phyloP scores from a whole-genome alignment of 2,113 vertebrate species.

The Ahaetulla prasina region DNA sequence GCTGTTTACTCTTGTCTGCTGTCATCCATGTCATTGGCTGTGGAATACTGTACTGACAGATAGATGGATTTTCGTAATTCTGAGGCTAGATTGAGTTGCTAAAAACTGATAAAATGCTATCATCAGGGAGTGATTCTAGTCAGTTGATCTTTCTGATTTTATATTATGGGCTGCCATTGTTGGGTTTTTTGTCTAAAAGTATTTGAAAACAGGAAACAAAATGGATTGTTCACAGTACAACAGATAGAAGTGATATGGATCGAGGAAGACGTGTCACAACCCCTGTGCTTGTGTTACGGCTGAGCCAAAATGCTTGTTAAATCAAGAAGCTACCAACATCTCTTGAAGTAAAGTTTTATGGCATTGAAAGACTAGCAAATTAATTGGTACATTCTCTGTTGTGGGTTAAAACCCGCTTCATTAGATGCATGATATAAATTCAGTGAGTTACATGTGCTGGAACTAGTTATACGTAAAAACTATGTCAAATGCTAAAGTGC shows the following conservation, averaged over 20 bases:
- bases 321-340: background rate
- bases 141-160: background rate
- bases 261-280: background rate
- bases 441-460: background rate
- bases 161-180: background rate
- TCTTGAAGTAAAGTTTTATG: background rate
- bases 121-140: background rate
- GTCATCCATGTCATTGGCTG: background rate
- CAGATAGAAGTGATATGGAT: background rate
- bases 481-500: background rate
- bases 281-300: background rate
- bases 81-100: constrained; percentile 2
- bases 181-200: background rate
- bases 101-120: background rate
- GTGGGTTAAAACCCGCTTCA: background rate
- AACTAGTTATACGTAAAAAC: background rate
- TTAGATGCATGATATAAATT: background rate
- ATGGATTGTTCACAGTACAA: background rate
- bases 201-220: background rate
- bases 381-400: background rate
- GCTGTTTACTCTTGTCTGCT: background rate
- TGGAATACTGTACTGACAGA: background rate
- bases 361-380: background rate
- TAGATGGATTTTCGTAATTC: background rate
- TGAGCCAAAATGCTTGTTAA: background rate